Percentiles rank a stretch among this genome's conserved stretches.
phyloP scores from a whole-genome alignment of 2,797 vertebrate species.

The Lutjanus argentimaculatus region DNA sequence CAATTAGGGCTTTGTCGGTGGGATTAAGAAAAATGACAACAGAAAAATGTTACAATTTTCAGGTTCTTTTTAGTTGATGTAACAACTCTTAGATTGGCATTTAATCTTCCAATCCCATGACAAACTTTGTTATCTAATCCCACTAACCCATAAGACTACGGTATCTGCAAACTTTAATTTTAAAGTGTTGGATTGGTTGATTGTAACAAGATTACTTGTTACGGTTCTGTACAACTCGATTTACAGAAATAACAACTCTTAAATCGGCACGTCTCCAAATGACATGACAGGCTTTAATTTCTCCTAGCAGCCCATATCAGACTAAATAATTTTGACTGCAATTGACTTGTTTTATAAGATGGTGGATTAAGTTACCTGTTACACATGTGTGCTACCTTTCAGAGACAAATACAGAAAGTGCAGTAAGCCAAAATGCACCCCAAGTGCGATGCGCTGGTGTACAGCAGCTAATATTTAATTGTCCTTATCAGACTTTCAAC shows the following conservation, averaged over 20 bases:
- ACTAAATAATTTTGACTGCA: not conserved
- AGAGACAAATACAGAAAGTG: not conserved
- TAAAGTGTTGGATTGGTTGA: too few relatives aligned
- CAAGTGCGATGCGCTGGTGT: not conserved
- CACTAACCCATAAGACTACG: too few relatives aligned
- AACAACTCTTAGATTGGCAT: not conserved
- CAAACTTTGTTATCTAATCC: too few relatives aligned
- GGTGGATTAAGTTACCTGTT: not conserved
- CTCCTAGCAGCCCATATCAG: not conserved
- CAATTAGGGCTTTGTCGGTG: not conserved
- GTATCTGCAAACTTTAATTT: too few relatives aligned
- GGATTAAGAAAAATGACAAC: not conserved
- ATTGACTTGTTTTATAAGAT: not conserved
- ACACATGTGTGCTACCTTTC: not conserved
- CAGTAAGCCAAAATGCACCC: not conserved
- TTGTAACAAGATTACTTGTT: too few relatives aligned
- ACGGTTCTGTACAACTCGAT: too few relatives aligned
- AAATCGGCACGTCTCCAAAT: too few relatives aligned
- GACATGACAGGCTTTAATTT: not conserved
- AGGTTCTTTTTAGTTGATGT: not conserved
- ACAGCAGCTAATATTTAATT: not conserved
- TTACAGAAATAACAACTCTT: too few relatives aligned
- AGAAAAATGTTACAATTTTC: not conserved
- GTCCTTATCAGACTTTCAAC: not conserved
- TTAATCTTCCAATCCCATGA: too few relatives aligned